Base-by-base conservation (phyloP, 2,888 invertebrate species). In the Chelonus formosanus region DNA sequence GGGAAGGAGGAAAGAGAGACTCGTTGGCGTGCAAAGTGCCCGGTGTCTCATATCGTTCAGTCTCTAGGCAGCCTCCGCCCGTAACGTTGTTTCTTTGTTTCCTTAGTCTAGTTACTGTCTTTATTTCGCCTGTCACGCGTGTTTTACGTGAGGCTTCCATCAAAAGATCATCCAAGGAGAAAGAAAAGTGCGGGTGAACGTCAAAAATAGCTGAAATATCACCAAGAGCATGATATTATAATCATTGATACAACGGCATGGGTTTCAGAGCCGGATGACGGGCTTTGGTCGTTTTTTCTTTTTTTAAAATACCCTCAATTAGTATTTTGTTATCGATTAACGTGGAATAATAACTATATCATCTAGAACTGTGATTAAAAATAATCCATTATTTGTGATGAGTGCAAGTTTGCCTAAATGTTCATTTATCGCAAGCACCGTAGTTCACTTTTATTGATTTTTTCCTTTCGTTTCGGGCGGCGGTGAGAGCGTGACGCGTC, bases 31-130 rank as follows among this genome's bases (percentile, higher is more conserved):
- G 60, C 60, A 40, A 59, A 59, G 59, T 48, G 65, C 56, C 60
- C 66, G 61, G 56, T 61, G 53, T 55, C 60, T 54, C 35, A 36
- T 43, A 34, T 50, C 50, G 54, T 57, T 73, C 75, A 78, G 78
- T 80, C 78, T 76, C 74, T 77, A 78, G 76, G 76, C 79, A 82
- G 80, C 80, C 80, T 76, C 78, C 78, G 79, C 76, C 77, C 79
- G 78, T 75, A 73, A 72, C 75, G 77, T 73, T 70, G 72, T 80
- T 73, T 76, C 78, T 79, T 78, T 78, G 77, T 80, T 80, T 80
- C 74, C 74, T 79, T 80, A 80, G 80, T 80, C 71, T 80, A 79
- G 78, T 78, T 75, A 71, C 70, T 69, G 69, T 68, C 71, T 72
- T 70, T 69, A 61, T 69, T 62, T 63, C 67, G 70, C 65, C 70